These are phyloP conservation scores for Trachythela sp. DNA, from an alignment of 64 coral and sea anemone species.

Conservation along the genomic window DNA sequence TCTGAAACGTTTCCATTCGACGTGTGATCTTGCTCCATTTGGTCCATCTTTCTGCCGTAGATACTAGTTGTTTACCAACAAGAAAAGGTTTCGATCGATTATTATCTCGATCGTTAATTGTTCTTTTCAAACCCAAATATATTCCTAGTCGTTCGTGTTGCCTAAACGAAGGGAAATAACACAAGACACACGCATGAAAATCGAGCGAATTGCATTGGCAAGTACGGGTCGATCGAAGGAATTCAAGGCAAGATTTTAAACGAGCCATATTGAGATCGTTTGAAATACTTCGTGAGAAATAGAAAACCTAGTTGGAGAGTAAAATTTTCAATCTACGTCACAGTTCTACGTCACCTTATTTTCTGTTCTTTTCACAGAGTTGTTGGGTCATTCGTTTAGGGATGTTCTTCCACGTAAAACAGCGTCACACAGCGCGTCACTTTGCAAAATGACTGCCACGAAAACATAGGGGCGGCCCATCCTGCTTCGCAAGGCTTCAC, in stretches of 20 bases:
- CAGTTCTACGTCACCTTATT: conserved; percentile 29
- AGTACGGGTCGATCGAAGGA: not conserved
- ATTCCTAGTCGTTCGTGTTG: not conserved
- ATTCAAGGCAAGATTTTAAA: not conserved
- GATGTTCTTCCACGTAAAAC: conserved; percentile 22
- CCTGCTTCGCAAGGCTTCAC: not conserved
- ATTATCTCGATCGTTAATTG: not conserved
- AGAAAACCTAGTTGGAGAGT: not conserved
- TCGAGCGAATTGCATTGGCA: not conserved
- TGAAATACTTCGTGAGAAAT: not conserved
- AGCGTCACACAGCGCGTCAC: conserved; percentile 25
- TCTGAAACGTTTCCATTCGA: conserved; percentile 9
- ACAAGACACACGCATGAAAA: not conserved
- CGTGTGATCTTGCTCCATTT: not conserved
- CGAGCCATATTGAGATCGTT: not conserved
- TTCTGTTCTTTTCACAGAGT: conserved; percentile 18
- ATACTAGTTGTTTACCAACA: not conserved
- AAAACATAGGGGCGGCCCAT: not conserved
- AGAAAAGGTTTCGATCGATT: not conserved
- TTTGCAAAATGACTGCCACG: not conserved
- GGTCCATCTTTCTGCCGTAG: not conserved
- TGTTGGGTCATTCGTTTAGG: conserved; percentile 22
- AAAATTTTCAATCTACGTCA: conserved; percentile 22
- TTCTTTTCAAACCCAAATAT: not conserved
- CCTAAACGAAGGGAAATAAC: not conserved